phyloP scores from a whole-genome alignment of 64 coral and sea anemone genomes.

The Orbicella faveolata region DNA sequence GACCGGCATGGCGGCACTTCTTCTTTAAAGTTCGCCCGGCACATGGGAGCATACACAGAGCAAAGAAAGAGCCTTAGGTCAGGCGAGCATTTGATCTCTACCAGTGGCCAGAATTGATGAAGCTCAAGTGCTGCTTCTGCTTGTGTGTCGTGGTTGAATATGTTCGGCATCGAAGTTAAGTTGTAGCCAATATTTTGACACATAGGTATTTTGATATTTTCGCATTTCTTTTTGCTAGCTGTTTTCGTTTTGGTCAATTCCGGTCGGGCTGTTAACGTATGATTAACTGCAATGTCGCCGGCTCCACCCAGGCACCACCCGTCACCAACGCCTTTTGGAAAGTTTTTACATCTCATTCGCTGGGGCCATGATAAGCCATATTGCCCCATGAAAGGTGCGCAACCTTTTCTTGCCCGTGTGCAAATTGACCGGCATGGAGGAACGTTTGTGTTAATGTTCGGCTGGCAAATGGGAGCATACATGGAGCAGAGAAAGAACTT shows the following conservation, averaged over 20 bases:
- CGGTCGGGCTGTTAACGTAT: background rate
- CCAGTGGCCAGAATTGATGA: constrained; percentile 74
- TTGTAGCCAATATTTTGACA: constrained; percentile 58
- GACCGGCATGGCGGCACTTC: constrained; percentile 46
- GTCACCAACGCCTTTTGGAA: constrained; percentile 1
- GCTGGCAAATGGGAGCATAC: constrained; percentile 48
- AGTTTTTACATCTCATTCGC: constrained; percentile 17
- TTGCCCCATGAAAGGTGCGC: constrained; percentile 3
- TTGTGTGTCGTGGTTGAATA: constrained; percentile 46
- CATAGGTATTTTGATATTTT: constrained; percentile 26
- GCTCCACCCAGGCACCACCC: background rate
- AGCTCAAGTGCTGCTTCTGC: constrained; percentile 52
- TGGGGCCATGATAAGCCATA: constrained; percentile 40
- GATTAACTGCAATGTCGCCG: too few species aligned
- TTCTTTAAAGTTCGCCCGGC: background rate
- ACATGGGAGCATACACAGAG: constrained; percentile 53
- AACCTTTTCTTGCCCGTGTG: constrained; percentile 51
- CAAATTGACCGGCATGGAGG: constrained; percentile 59
- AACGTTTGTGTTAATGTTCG: background rate
- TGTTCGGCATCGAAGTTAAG: constrained; percentile 62
- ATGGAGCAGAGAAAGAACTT: constrained; percentile 52
- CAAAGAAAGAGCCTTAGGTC: constrained; percentile 61
- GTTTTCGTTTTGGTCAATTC: background rate
- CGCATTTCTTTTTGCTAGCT: background rate
- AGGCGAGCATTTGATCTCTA: constrained; percentile 61